Conservation (phyloP, 2,797 vertebrate species). For the Morus bassanus region DNA sequence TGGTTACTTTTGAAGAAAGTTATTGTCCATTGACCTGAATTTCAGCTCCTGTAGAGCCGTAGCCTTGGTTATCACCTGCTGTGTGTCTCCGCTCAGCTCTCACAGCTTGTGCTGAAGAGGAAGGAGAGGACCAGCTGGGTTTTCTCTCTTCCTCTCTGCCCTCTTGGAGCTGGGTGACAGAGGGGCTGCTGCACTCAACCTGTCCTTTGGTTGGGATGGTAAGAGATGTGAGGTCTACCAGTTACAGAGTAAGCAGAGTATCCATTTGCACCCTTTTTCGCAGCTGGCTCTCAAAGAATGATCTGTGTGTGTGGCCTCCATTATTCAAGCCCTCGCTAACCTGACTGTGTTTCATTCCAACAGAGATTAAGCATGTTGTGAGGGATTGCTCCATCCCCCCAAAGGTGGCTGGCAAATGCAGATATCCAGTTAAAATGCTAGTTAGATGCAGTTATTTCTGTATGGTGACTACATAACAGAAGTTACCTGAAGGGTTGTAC, state of each 20-base stretch:
- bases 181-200: neutral
- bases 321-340: neutral
- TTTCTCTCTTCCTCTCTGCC: neutral
- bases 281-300: neutral
- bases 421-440: neutral
- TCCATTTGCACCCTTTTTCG: neutral
- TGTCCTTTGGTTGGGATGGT: neutral
- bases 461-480: neutral
- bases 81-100: neutral
- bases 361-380: neutral
- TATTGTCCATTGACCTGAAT: neutral
- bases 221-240: neutral
- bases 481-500: neutral
- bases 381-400: neutral
- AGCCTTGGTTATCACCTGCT: neutral
- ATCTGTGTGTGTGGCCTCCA: neutral
- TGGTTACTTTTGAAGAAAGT: neutral
- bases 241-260: neutral
- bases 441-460: neutral
- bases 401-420: neutral
- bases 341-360: neutral
- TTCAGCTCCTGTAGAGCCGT: neutral
- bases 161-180: neutral
- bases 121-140: neutral
- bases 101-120: neutral